A percentile compares a stretch with the other conserved stretches of the same genome.
Evolutionary conservation across 1,140 invertebrate genomes (phyloP).

Genomic region (Schlechtendalia chinensis): DNA sequence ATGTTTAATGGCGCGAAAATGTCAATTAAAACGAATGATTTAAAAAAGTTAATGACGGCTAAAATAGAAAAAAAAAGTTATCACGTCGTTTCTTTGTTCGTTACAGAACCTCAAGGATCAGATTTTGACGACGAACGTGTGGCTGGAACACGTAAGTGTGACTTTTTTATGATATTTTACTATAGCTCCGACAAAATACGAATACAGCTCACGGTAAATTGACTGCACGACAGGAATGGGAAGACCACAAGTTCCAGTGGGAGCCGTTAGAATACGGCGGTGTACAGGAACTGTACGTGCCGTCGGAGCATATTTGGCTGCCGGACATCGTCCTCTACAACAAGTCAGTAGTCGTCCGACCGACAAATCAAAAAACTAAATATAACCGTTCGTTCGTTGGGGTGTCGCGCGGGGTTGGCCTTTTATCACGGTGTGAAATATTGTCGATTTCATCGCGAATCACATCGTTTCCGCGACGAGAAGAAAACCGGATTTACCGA

Average conservation of each 20-base stretch:
- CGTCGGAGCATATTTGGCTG: constrained; percentile 90
- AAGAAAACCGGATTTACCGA: too few species aligned
- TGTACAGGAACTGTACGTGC: constrained; percentile 86
- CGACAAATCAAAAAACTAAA: too few species aligned
- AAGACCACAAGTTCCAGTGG: constrained; percentile 96
- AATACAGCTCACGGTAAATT: too few species aligned
- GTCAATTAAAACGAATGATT: too few species aligned
- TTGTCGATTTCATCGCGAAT: too few species aligned
- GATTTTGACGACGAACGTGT: constrained; percentile 93
- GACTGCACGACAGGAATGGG: constrained; percentile 75
- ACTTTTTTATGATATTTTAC: neutral
- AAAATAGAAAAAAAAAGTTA: too few species aligned
- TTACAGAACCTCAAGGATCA: constrained; percentile 94
- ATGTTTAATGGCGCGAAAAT: too few species aligned
- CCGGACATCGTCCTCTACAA: constrained; percentile 96
- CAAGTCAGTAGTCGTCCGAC: constrained; percentile 61
- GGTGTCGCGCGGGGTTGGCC: too few species aligned
- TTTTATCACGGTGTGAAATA: too few species aligned
- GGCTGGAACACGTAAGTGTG: constrained; percentile 87
- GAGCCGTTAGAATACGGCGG: constrained; percentile 93
- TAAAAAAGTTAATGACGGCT: too few species aligned
- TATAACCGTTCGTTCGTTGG: too few species aligned
- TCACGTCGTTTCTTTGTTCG: constrained; percentile 52
- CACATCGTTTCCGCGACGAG: too few species aligned
- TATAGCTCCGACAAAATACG: neutral